Evolutionary conservation across 1,140 invertebrate species (phyloP), one percentile per base, ranked within the genome.

Genomic region (Heliconius congener): DNA sequence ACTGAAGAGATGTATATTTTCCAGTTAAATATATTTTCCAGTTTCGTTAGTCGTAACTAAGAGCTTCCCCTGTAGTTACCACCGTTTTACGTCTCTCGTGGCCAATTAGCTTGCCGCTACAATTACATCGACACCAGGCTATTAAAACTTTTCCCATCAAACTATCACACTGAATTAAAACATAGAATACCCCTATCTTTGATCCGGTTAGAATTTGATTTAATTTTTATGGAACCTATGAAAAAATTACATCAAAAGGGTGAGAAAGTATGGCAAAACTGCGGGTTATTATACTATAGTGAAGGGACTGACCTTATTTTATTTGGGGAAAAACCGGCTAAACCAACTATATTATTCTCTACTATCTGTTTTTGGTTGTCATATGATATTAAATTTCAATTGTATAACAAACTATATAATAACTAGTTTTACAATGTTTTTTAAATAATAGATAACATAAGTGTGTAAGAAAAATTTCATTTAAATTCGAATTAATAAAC

Each of bases 101-200:
- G 80, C 81, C 83, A 89, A 90, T 90, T 86, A 88, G 78, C 23
- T 73, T 70, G 57, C 78, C 72, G 83, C 76, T 76, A 83, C 74
- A 82, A 84, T 87, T 85, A 87, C 76, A 86, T 80, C 76, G 76
- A 78, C 79, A 79, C 82, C 19, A 77, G 23, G 60, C 82, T 80
- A 88, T 86, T 85, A 84, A 74, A 90, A 90, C 85, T 89, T 90
- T 90, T 91, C 91, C 85, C 90, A 93, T 90, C 83, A 90, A 86
- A 81, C 82, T 82, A 85, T 81, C 75, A 77, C 79, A 74, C 82
- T 82, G 80, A 88, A 91, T 87, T 89, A 88, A 89, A 91, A 89
- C 83, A 88, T 82, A 87, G 85, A 76, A 86, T 82, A 89, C 89
- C 89, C 88, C 87, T 90, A 90, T 92, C 83, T 77, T 74, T 37